Evolutionary conservation across 2,797 vertebrate species (phyloP).

Genomic region (Enteromius afrohamiltoni): DNA sequence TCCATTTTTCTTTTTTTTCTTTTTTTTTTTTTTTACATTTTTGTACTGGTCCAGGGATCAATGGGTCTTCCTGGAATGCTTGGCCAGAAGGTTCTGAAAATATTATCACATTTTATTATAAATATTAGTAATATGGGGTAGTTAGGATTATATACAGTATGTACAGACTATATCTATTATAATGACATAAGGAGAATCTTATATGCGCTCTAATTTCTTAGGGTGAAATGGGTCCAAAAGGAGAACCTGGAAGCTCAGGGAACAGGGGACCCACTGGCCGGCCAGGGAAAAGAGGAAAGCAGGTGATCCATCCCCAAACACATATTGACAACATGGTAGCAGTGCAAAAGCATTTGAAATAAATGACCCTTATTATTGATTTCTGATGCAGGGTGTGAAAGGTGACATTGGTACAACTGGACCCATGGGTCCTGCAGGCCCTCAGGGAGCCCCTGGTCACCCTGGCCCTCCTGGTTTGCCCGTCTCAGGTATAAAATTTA

Average conservation of each 20-base stretch:
- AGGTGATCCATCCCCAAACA: constrained; percentile 75
- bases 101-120: neutral
- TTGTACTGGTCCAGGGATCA: constrained; percentile 81
- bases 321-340: neutral
- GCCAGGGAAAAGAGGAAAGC: constrained; percentile 97
- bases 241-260: constrained; percentile 89
- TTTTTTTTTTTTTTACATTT: neutral
- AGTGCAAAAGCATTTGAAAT: neutral
- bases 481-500: constrained; percentile 79
- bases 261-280: constrained; percentile 94
- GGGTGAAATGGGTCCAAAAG: constrained; percentile 99
- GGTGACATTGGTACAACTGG: constrained; percentile 85
- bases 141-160: too few relatives aligned
- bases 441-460: constrained; percentile 87
- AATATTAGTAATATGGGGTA: neutral
- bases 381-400: constrained; percentile 84
- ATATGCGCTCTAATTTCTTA: constrained; percentile 64
- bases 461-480: constrained; percentile 88
- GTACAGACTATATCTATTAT: too few relatives aligned
- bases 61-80: constrained; percentile 96
- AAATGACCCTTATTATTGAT: constrained; percentile 15
- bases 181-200: neutral
- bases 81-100: constrained; percentile 89
- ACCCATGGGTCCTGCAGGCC: constrained; percentile 86
- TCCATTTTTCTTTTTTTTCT: neutral